Evolutionary conservation across 2,888 invertebrate genomes (phyloP), one percentile per base, ranked within the genome.

Genomic region (Gastracanthus pulcherrimus): DNA sequence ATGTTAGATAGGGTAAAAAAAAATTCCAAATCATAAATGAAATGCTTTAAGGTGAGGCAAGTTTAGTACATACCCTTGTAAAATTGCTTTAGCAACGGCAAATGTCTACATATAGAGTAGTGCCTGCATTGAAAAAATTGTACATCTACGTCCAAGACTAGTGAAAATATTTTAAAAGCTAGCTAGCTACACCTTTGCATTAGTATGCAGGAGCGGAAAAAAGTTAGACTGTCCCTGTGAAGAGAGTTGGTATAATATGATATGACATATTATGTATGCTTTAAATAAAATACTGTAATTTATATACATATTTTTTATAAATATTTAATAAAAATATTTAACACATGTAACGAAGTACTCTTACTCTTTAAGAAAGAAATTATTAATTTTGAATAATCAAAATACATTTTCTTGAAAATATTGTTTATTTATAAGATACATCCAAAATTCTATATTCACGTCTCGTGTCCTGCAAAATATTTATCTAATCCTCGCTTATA

Each of bases 301-400:
- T 88, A 90, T 90, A 91, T 87, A 91, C 89, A 90, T 90, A 91
- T 91, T 91, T 91, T 91, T 90, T 90, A 90, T 90, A 91, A 89
- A 89, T 90, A 90, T 91, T 90, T 91, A 91, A 91, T 91, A 90
- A 91, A 90, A 88, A 82, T 82, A 85, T 76, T 79, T 41, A 70
- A 80, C 64, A 62, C 34, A 31, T 60, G 51, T 41, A 45, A 48
- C 60, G 45, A 19, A 13, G 23, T 41, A 34, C 29, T 11, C 3
- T 67, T 5, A 16, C 29, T 67, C 41, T 1, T n/a, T 9, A n/a
- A 38, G 11, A 19, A 55, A n/a, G 9, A 23, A 58, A n/a, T 1
- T 55, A 9, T 38, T 41, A 5, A 23, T 41, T 13, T 69, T 38
- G 51, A 70, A 31, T 66, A 72, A 72, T 72, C 2, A 13, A 58